phyloP scores from a whole-genome alignment of 2,113 vertebrate genomes.

The Rhabdornis inornatus region DNA sequence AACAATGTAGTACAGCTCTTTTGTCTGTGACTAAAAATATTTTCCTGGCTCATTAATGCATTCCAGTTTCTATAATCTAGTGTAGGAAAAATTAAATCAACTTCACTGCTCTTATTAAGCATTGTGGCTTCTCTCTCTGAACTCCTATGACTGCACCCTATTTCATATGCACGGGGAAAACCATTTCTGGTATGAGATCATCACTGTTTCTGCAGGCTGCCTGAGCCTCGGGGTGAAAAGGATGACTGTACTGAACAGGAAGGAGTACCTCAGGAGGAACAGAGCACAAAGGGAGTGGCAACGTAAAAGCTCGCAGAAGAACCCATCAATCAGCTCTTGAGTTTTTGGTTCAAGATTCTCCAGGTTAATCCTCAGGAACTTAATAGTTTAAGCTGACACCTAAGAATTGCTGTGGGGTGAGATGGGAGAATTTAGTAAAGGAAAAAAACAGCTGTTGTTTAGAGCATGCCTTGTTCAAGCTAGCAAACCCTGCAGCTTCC shows the following conservation, averaged over 20 bases:
- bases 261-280: slow-evolving; percentile 10
- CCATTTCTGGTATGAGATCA: neutral
- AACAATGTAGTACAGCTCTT: neutral
- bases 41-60: neutral
- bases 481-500: neutral
- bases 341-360: neutral
- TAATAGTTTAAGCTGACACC: neutral
- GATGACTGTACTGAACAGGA: neutral
- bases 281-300: neutral
- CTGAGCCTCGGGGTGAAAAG: neutral
- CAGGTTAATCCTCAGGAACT: neutral
- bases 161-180: neutral
- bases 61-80: neutral
- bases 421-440: neutral
- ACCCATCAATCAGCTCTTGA: neutral
- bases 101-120: neutral
- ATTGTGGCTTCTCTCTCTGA: neutral
- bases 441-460: neutral
- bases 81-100: neutral
- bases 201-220: slow-evolving; percentile 27
- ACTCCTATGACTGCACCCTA: neutral
- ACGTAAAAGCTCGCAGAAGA: neutral
- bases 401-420: neutral
- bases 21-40: neutral
- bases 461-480: neutral